These are phyloP conservation scores for Serrognathus titanus DNA, from an alignment of 2,888 invertebrate genomes.

Conservation along the genomic window DNA sequence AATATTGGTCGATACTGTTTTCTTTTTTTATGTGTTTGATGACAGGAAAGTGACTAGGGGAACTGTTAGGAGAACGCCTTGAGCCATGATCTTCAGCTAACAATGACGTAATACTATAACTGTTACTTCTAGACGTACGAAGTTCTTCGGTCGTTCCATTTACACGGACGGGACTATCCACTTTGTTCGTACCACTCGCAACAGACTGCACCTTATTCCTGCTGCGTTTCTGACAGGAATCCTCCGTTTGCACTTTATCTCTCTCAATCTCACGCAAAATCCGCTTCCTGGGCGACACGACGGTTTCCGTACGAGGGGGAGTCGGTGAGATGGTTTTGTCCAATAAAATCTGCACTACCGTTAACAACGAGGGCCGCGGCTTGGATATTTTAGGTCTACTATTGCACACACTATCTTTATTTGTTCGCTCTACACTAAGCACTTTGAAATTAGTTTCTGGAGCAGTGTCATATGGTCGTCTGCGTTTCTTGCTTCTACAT, in stretches of 20 bases:
- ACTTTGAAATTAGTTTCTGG: conserved; percentile 21
- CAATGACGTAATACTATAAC: conserved; percentile 82
- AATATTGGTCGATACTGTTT: conserved; percentile 35
- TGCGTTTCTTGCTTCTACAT: conserved; percentile 20
- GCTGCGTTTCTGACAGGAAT: conserved; percentile 40
- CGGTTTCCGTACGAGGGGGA: conserved; percentile 44
- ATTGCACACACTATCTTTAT: conserved; percentile 33
- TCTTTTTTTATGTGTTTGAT: background rate
- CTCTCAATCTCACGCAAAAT: conserved; percentile 73
- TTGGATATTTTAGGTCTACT: conserved; percentile 24
- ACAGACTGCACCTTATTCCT: conserved; percentile 33
- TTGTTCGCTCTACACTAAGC: conserved; percentile 22
- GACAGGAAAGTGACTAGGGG: conserved; percentile 40
- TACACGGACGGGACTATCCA: conserved; percentile 33
- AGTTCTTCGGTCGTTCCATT: conserved; percentile 33
- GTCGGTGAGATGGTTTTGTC: conserved; percentile 37
- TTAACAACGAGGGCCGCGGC: conserved; percentile 33
- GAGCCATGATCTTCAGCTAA: conserved; percentile 58
- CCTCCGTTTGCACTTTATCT: conserved; percentile 36
- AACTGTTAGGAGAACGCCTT: conserved; percentile 41
- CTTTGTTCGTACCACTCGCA: conserved; percentile 18
- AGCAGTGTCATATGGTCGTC: conserved; percentile 26
- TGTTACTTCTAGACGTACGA: conserved; percentile 52
- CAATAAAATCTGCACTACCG: conserved; percentile 39
- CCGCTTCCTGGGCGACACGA: conserved; percentile 82